Conservation (phyloP, 2,113 vertebrate genomes). For the Corythornis cristatus region DNA sequence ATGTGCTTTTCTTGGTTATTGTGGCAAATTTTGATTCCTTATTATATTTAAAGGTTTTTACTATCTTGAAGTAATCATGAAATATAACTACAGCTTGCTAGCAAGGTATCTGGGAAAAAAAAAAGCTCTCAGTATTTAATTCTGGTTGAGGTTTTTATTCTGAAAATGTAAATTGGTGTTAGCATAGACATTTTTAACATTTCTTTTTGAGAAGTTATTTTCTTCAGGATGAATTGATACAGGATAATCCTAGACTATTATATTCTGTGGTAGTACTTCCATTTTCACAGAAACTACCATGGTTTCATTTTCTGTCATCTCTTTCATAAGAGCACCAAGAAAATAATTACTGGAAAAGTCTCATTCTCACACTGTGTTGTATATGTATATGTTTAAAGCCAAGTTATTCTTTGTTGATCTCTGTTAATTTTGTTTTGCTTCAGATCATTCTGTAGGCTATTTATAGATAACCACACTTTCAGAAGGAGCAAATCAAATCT, state of each 20-base stretch:
- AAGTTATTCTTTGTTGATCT: not conserved
- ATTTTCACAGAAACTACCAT: not conserved
- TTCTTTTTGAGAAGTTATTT: not conserved
- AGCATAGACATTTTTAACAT: rapidly evolving
- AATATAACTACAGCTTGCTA: not conserved
- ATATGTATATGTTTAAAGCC: not conserved
- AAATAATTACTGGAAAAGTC: not conserved
- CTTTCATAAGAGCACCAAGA: not conserved
- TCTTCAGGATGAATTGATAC: not conserved
- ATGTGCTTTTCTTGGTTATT: not conserved
- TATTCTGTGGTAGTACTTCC: not conserved
- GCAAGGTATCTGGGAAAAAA: not conserved
- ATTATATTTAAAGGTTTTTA: not conserved
- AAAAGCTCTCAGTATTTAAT: not conserved
- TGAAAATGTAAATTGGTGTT: not conserved
- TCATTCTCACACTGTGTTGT: not conserved
- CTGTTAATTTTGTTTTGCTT: not conserved
- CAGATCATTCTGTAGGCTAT: not conserved
- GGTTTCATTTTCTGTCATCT: not conserved
- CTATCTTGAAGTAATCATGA: not conserved
- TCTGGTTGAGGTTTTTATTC: not conserved
- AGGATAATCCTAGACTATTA: not conserved
- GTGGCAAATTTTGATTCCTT: not conserved
- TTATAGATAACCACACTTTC: not conserved
- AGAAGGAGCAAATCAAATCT: not conserved